Base-by-base conservation (phyloP, 2,888 invertebrate species). In the Catocala nupta region DNA sequence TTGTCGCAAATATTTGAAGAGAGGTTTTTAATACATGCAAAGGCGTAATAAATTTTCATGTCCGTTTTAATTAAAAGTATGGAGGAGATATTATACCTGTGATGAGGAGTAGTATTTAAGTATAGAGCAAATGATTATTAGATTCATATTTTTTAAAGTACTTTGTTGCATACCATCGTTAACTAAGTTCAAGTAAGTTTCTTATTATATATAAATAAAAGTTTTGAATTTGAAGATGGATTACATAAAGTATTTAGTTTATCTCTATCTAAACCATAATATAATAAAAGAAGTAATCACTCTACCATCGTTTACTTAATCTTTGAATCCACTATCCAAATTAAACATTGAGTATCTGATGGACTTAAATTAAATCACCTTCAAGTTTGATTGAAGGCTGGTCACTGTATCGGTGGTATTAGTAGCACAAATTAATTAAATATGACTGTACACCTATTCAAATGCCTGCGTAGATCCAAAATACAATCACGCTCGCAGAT, bases 381-480 rank as follows among this genome's bases (percentile, higher is more conserved):
- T 80, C 75, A 76, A 82, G 80, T 86, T 85, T 87, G 87, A 89
- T 87, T 86, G 88, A 87, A 86, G 80, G 81, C 81, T 77, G 81
- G 82, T 83, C 83, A 84, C 82, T 81, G 78, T 79, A 81, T 82
- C 80, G 80, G 74, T 72, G 80, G 77, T 81, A 82, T 81, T 80
- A 81, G 81, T 71, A 71, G 83, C 81, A 85, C 81, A 84, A 87
- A 88, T 87, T 87, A 89, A 90, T 90, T 86, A 84, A 81, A 81
- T 81, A 75, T 72, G 68, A 59, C 64, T 71, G 76, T 72, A 77
- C 9, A 43, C 63, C 58, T 59, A 75, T 69, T 60, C 57, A 48
- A 64, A 65, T 71, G 68, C 65, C 70, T 52, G 65, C 65, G 70
- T 64, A 76, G 65, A 64, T 62, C 55, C 60, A 42, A 53, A 55